These are phyloP conservation scores for Muntiacus reevesi DNA, from an alignment of 2,113 vertebrate species.

Conservation along the genomic window DNA sequence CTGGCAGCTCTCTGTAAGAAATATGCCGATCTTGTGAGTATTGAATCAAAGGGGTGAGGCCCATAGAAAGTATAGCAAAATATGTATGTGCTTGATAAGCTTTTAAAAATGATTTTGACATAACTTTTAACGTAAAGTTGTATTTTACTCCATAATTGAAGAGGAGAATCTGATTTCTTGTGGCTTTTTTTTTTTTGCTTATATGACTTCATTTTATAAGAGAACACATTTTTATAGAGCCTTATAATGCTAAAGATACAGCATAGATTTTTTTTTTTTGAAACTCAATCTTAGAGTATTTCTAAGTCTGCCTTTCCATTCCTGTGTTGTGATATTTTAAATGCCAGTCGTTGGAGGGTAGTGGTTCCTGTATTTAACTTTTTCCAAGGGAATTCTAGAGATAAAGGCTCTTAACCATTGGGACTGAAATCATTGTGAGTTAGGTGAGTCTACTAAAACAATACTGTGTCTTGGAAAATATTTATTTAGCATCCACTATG, in stretches of 20 bases:
- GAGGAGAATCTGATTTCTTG: background rate
- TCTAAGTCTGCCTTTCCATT: background rate
- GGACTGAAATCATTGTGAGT: background rate
- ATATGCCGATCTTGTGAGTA: conserved; percentile 96
- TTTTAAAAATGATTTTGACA: conserved; percentile 32
- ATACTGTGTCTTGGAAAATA: conserved; percentile 16
- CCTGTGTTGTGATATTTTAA: background rate
- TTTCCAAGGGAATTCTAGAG: conserved; percentile 7
- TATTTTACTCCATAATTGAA: conserved; percentile 16
- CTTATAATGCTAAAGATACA: background rate
- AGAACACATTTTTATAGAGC: background rate
- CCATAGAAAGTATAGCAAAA: background rate
- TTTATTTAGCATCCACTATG: background rate
- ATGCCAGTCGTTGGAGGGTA: background rate
- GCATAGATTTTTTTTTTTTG: conserved; percentile 27
- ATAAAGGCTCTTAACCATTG: background rate
- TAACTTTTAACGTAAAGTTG: conserved; percentile 42
- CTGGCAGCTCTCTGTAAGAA: conserved; percentile 98
- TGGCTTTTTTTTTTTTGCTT: background rate
- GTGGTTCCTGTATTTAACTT: conserved; percentile 34
- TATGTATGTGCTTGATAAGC: background rate
- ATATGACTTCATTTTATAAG: conserved; percentile 9
- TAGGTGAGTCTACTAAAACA: conserved; percentile 27
- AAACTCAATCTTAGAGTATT: background rate
- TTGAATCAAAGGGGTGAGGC: background rate